Conservation (phyloP, 2,888 invertebrate genomes). For the Sinohyriopsis cumingii region DNA sequence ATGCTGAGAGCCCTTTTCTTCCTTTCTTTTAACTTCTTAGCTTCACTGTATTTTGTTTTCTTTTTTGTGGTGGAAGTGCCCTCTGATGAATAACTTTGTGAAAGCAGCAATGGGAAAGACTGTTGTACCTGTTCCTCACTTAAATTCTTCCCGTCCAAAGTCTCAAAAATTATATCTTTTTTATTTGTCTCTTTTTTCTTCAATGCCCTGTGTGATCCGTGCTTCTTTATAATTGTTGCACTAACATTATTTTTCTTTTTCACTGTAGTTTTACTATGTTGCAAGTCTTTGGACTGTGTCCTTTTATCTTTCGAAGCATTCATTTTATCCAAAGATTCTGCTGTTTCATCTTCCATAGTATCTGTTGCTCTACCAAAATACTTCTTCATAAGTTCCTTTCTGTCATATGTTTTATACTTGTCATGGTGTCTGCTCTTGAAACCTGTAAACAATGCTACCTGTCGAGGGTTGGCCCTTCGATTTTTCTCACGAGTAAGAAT, state of each 20-base stretch:
- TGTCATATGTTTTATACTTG: conserved; percentile 9
- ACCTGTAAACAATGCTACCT: too few species aligned
- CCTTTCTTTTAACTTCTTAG: not conserved
- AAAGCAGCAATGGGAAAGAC: not conserved
- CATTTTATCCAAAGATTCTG: conserved; percentile 6
- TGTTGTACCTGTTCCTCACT: conserved; percentile 6
- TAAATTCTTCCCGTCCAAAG: conserved; percentile 7
- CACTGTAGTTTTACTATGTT: too few species aligned
- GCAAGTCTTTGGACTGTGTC: too few species aligned
- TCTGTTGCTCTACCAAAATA: conserved; percentile 2
- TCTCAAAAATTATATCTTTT: conserved; percentile 12
- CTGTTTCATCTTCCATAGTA: not conserved
- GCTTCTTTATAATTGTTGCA: too few species aligned
- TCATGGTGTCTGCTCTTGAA: conserved; percentile 1
- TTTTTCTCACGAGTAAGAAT: too few species aligned
- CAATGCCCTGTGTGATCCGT: too few species aligned
- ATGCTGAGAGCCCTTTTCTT: not conserved
- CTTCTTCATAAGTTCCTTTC: conserved; percentile 2
- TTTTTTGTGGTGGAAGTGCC: not conserved
- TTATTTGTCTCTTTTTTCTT: too few species aligned
- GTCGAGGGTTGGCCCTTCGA: too few species aligned
- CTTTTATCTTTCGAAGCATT: not conserved
- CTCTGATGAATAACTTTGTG: too few species aligned
- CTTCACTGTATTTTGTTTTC: not conserved
- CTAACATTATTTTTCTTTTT: too few species aligned